Conservation (phyloP, 2,888 invertebrate genomes). For the Chalcosyrphus nemorum region DNA sequence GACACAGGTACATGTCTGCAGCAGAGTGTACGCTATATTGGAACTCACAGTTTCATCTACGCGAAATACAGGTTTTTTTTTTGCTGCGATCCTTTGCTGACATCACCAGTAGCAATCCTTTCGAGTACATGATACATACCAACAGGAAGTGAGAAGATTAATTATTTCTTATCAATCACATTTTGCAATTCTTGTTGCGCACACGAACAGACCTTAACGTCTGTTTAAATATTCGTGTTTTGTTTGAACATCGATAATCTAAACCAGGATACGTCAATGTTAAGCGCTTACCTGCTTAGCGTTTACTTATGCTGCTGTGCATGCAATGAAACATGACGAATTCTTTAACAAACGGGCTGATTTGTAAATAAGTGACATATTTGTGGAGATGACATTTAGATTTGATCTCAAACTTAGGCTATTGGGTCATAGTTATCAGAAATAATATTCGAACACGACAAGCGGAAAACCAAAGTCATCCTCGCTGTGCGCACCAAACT, state of each 20-base stretch:
- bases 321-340: not conserved
- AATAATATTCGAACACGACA: too few relatives aligned
- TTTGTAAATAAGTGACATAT: too few relatives aligned
- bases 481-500: too few relatives aligned
- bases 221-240: slow-evolving; percentile 3
- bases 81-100: slow-evolving; percentile 5
- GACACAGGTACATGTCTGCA: slow-evolving; percentile 12
- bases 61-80: slow-evolving; percentile 22
- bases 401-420: too few relatives aligned
- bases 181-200: slow-evolving; percentile 18
- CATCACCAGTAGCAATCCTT: not conserved
- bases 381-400: too few relatives aligned
- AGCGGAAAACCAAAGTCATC: too few relatives aligned
- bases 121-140: slow-evolving; percentile 3
- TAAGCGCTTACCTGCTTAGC: slow-evolving; percentile 4
- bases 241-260: too few relatives aligned
- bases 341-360: too few relatives aligned
- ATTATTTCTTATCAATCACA: slow-evolving; percentile 65
- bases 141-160: slow-evolving; percentile 42
- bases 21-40: slow-evolving; percentile 3
- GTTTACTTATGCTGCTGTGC: slow-evolving; percentile 1
- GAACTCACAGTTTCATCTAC: slow-evolving; percentile 32
- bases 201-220: too few relatives aligned
- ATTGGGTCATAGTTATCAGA: too few relatives aligned
- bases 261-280: not conserved